phyloP scores from a whole-genome alignment of 2,113 vertebrate species.

The Grallaria varia region DNA sequence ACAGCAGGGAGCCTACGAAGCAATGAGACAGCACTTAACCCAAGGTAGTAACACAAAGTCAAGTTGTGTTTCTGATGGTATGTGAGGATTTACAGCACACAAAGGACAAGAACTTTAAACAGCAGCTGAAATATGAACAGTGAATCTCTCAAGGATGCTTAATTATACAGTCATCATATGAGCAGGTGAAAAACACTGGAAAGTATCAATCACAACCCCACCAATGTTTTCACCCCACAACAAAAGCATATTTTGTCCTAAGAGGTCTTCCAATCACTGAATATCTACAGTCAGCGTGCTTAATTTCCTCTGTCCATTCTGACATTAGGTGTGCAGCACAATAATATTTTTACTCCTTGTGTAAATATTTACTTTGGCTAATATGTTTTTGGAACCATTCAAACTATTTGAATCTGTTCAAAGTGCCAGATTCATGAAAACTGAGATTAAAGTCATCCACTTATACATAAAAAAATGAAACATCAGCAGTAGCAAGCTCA shows the following conservation, averaged over 20 bases:
- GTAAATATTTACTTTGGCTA: conserved; percentile 47
- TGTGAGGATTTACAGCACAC: conserved; percentile 37
- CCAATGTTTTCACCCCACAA: background rate
- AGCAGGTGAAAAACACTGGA: conserved; percentile 11
- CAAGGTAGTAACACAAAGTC: conserved; percentile 57
- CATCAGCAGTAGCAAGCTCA: background rate
- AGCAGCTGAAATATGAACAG: conserved; percentile 37
- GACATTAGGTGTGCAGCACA: background rate
- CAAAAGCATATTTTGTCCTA: background rate
- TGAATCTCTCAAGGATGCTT: conserved; percentile 26
- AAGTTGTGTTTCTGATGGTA: conserved; percentile 59
- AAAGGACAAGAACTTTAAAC: conserved; percentile 60
- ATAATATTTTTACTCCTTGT: background rate
- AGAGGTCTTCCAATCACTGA: background rate
- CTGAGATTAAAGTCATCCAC: background rate
- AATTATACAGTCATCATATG: conserved; percentile 18
- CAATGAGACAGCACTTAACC: conserved; percentile 77
- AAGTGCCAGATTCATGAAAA: background rate
- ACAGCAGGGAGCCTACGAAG: conserved; percentile 77
- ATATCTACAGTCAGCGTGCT: background rate
- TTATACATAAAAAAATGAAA: background rate
- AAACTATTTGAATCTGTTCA: background rate
- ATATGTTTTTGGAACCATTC: background rate
- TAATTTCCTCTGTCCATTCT: background rate
- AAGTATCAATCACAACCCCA: background rate